A percentile compares a stretch with the other conserved stretches of the same genome.
These are phyloP conservation scores for Punctoribates punctum DNA, from an alignment of 2,888 invertebrate species.

Conservation along the genomic window DNA sequence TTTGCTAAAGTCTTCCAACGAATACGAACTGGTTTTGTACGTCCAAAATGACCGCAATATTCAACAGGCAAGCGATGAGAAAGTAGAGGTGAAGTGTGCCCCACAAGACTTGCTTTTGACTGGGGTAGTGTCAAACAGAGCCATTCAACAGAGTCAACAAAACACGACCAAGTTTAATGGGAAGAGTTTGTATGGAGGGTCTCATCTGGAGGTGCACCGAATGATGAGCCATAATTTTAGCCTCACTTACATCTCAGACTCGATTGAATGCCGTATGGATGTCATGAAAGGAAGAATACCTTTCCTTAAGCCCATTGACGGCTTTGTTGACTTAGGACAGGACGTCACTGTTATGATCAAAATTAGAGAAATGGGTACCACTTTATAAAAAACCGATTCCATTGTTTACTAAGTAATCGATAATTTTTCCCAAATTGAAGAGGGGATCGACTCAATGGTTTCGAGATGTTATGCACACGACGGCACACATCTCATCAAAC, in stretches of 20 bases:
- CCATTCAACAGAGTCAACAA: neutral
- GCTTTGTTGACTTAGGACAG: slow-evolving; percentile 49
- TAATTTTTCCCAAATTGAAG: slow-evolving; percentile 53
- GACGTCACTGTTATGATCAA: slow-evolving; percentile 50
- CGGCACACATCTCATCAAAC: slow-evolving; percentile 70
- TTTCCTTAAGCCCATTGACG: slow-evolving; percentile 46
- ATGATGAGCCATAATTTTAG: slow-evolving; percentile 40
- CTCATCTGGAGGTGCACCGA: slow-evolving; percentile 3
- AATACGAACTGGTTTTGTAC: slow-evolving; percentile 64
- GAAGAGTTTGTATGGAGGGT: slow-evolving; percentile 31
- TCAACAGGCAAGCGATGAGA: slow-evolving; percentile 69
- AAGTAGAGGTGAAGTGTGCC: slow-evolving; percentile 62
- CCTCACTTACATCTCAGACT: slow-evolving; percentile 11
- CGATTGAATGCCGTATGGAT: slow-evolving; percentile 49
- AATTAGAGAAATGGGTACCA: slow-evolving; percentile 56
- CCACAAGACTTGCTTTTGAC: slow-evolving; percentile 41
- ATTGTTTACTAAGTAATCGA: neutral
- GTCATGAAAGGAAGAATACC: slow-evolving; percentile 49
- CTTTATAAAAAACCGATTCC: neutral
- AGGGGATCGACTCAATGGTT: slow-evolving; percentile 68
- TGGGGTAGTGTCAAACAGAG: neutral
- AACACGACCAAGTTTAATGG: slow-evolving; percentile 24
- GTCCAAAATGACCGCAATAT: slow-evolving; percentile 71
- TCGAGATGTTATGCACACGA: slow-evolving; percentile 75
- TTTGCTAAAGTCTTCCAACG: neutral